Conservation (phyloP, 2,113 vertebrate genomes). For the Cyanoramphus novaezelandiae region DNA sequence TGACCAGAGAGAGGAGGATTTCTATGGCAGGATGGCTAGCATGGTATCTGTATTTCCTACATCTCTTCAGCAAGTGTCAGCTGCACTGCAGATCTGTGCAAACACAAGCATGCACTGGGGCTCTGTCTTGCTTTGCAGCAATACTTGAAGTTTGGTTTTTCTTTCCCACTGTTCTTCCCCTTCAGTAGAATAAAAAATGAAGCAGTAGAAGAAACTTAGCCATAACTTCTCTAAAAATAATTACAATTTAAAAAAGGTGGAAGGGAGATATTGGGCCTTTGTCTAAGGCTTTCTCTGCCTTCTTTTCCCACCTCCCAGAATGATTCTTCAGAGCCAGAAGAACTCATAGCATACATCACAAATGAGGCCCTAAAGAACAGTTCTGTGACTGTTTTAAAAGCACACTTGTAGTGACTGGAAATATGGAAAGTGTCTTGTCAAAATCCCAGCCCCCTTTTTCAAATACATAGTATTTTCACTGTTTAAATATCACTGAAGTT, state of each 20-base stretch:
- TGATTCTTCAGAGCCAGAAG: neutral
- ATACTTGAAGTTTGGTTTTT: neutral
- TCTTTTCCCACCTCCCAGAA: neutral
- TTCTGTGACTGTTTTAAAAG: neutral
- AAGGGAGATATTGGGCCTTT: neutral
- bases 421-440: neutral
- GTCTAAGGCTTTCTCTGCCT: neutral
- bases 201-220: neutral
- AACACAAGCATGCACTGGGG: neutral
- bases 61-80: neutral
- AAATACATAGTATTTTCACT: neutral
- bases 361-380: neutral
- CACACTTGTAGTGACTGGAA: neutral
- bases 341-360: neutral
- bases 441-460: neutral
- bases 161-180: neutral
- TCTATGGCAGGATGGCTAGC: conserved; percentile 82
- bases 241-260: neutral
- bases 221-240: neutral
- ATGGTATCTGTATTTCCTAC: conserved; percentile 74
- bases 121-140: neutral
- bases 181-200: neutral
- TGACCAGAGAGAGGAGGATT: conserved; percentile 78
- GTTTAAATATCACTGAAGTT: neutral
- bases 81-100: neutral